A percentile compares a stretch with the other conserved stretches of the same genome.
Conservation (phyloP, 64 coral and sea anemone genomes). For the Dendronephthya gigantea region DNA sequence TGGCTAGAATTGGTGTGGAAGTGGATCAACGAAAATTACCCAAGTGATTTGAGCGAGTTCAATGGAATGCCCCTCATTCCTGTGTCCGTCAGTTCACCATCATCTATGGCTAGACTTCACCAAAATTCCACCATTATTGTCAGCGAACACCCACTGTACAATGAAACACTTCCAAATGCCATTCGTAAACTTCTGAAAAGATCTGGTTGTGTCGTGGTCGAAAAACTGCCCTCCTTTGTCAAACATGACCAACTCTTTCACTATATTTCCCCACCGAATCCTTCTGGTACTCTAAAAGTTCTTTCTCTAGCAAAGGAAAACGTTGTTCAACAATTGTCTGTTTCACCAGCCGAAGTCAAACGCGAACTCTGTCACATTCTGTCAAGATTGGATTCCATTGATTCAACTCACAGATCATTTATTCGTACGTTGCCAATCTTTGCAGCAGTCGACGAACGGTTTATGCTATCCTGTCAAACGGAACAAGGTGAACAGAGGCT, state of each 20-base stretch:
- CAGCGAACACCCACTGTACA: background rate
- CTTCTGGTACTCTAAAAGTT: background rate
- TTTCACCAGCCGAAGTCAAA: background rate
- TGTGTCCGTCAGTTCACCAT: background rate
- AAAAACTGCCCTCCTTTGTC: background rate
- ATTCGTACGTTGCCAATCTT: background rate
- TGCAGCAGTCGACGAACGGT: background rate
- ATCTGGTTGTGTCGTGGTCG: background rate
- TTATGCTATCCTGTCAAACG: background rate
- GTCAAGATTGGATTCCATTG: background rate
- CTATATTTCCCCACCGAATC: background rate
- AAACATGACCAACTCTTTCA: background rate
- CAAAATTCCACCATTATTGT: background rate
- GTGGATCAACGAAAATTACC: constrained; percentile 8
- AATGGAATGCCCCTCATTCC: background rate
- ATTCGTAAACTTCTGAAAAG: background rate
- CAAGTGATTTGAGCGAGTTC: background rate
- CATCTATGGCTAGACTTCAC: background rate
- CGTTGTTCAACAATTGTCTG: background rate
- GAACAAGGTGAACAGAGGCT: background rate
- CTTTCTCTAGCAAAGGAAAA: background rate
- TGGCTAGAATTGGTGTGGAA: constrained; percentile 3
- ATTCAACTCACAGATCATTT: background rate
- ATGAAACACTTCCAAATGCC: background rate
- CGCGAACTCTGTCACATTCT: background rate